Evolutionary conservation across 2,888 invertebrate genomes (phyloP).

Genomic region (Cryptocheilus praepositus): DNA sequence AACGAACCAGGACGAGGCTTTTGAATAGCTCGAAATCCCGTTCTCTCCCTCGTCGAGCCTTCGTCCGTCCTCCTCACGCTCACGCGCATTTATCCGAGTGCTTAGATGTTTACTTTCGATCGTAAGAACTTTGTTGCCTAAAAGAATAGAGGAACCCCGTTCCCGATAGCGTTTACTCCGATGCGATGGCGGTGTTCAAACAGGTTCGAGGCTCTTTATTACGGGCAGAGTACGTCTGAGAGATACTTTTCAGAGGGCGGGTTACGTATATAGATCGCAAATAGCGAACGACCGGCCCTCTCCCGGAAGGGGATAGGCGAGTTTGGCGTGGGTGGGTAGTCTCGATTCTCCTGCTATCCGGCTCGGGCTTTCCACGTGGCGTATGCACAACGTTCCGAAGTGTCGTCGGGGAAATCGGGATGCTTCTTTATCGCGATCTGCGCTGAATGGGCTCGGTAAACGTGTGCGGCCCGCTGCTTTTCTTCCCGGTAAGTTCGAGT

Average conservation of each 20-base stretch:
- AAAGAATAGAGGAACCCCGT: slow-evolving; percentile 31
- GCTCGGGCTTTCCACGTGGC: too few relatives aligned
- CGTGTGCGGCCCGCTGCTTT: too few relatives aligned
- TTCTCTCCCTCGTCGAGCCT: slow-evolving; percentile 18
- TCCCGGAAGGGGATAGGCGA: too few relatives aligned
- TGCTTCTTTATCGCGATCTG: too few relatives aligned
- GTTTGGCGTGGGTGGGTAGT: too few relatives aligned
- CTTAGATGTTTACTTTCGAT: slow-evolving; percentile 52
- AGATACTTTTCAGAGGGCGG: background rate
- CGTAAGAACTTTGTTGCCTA: slow-evolving; percentile 33
- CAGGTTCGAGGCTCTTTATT: background rate
- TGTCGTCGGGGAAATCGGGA: too few relatives aligned
- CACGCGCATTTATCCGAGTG: slow-evolving; percentile 36
- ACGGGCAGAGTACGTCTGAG: background rate
- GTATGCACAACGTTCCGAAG: too few relatives aligned
- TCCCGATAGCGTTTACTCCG: background rate
- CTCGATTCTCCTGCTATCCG: too few relatives aligned
- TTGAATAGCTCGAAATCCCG: slow-evolving; percentile 39
- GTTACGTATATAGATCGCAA: background rate
- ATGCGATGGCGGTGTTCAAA: background rate
- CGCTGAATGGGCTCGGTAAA: too few relatives aligned
- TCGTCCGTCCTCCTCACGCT: slow-evolving; percentile 13
- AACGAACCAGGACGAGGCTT: slow-evolving; percentile 22
- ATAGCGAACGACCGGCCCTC: too few relatives aligned
- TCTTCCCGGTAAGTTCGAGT: too few relatives aligned